phyloP scores from a whole-genome alignment of 2,888 invertebrate species.

The Sminthurinus aureus region DNA sequence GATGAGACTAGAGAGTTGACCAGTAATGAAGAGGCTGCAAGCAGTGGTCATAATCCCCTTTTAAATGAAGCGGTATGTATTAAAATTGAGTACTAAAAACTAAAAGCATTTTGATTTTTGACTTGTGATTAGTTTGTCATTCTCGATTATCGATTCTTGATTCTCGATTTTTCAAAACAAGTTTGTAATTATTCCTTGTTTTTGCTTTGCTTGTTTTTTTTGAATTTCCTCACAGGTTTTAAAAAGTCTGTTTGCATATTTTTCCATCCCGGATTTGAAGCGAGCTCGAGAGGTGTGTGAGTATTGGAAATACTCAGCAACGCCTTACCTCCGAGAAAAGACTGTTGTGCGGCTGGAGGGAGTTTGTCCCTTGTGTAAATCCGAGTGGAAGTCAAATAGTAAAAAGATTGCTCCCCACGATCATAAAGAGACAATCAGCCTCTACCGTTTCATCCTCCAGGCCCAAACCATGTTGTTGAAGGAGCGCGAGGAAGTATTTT shows the following conservation, averaged over 20 bases:
- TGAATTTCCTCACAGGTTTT: slow-evolving; percentile 21
- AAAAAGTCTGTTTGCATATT: slow-evolving; percentile 1
- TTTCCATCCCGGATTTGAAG: slow-evolving; percentile 20
- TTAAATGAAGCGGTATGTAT: background rate
- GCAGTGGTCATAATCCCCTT: background rate
- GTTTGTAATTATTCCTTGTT: too few relatives aligned
- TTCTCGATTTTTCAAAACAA: too few relatives aligned
- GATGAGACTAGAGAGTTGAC: background rate
- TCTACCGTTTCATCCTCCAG: slow-evolving; percentile 28
- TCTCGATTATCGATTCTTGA: too few relatives aligned
- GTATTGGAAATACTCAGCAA: slow-evolving; percentile 32
- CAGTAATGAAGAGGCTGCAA: background rate
- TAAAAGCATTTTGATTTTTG: background rate
- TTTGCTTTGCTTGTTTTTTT: too few relatives aligned
- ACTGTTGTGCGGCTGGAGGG: slow-evolving; percentile 22
- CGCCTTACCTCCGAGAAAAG: slow-evolving; percentile 23
- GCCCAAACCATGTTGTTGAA: slow-evolving; percentile 6
- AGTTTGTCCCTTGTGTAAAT: slow-evolving; percentile 29
- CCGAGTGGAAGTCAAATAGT: slow-evolving; percentile 5
- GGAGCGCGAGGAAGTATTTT: slow-evolving; percentile 15
- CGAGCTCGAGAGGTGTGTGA: slow-evolving; percentile 26
- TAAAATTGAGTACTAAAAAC: background rate
- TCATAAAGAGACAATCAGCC: slow-evolving; percentile 29
- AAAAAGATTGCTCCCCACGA: slow-evolving; percentile 2
- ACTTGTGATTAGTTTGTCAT: too few relatives aligned